phyloP scores from a whole-genome alignment of 2,113 vertebrate genomes.

The Sceloporus tristichus region DNA sequence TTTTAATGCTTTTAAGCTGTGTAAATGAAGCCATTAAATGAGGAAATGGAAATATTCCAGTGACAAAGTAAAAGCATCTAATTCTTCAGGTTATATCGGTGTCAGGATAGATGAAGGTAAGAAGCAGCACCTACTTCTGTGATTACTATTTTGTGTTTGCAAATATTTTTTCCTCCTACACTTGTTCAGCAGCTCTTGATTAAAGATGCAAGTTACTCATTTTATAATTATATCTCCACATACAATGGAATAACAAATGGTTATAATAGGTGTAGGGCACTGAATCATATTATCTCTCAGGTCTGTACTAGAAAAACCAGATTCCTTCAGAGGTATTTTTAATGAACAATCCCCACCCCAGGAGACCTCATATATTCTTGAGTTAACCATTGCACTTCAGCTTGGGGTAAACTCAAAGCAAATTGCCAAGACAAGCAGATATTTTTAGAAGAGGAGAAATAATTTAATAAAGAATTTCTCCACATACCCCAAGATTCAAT shows the following conservation, averaged over 20 bases:
- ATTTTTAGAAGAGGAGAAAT: background rate
- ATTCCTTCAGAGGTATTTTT: background rate
- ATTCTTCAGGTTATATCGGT: background rate
- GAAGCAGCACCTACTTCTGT: background rate
- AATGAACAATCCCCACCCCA: background rate
- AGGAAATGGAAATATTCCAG: background rate
- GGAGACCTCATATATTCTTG: background rate
- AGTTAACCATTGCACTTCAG: background rate
- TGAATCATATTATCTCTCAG: background rate
- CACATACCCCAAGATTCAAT: background rate
- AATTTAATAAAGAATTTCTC: background rate
- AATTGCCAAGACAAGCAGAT: background rate
- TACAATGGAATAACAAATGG: background rate
- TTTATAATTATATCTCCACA: background rate
- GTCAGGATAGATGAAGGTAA: background rate
- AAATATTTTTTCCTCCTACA: background rate
- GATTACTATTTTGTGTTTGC: background rate
- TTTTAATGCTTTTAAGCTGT: slow-evolving; percentile 12
- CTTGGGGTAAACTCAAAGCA: background rate
- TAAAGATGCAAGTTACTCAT: background rate
- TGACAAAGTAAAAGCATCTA: accelerated
- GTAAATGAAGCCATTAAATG: background rate
- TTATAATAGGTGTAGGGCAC: background rate
- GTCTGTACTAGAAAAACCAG: background rate
- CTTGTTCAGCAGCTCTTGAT: background rate